These are phyloP conservation scores for Lytechinus variegatus DNA, from an alignment of 35 echinoderm and acorn worm species.

Conservation along the genomic window DNA sequence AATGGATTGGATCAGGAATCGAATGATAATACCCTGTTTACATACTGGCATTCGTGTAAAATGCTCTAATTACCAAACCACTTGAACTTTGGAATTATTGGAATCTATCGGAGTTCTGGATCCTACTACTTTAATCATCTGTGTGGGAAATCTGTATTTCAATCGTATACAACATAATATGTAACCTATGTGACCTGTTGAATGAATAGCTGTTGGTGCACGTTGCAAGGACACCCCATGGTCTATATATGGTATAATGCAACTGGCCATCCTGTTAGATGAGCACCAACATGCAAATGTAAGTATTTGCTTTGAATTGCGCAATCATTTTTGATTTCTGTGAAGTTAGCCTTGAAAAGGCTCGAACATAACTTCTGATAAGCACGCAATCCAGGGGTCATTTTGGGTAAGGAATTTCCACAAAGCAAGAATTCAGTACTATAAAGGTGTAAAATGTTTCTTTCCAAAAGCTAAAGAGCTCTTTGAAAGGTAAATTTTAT, in stretches of 20 bases:
- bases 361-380: no score
- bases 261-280: background rate
- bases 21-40: background rate
- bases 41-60: background rate
- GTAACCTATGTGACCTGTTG: background rate
- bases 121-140: background rate
- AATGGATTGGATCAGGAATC: background rate
- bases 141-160: background rate
- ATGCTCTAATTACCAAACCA: background rate
- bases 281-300: background rate
- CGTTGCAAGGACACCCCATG: background rate
- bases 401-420: no score
- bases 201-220: background rate
- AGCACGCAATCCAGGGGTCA: no score
- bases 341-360: no score
- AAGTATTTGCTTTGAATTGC: background rate
- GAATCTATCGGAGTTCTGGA: background rate
- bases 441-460: no score
- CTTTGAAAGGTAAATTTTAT: no score
- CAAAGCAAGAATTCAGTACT: no score
- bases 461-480: no score
- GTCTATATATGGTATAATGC: background rate
- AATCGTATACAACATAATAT: background rate
- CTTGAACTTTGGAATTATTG: background rate
- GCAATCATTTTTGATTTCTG: no score